These are phyloP conservation scores for Phyllotreta cruciferae DNA, from an alignment of 2,888 invertebrate genomes.

Conservation along the genomic window DNA sequence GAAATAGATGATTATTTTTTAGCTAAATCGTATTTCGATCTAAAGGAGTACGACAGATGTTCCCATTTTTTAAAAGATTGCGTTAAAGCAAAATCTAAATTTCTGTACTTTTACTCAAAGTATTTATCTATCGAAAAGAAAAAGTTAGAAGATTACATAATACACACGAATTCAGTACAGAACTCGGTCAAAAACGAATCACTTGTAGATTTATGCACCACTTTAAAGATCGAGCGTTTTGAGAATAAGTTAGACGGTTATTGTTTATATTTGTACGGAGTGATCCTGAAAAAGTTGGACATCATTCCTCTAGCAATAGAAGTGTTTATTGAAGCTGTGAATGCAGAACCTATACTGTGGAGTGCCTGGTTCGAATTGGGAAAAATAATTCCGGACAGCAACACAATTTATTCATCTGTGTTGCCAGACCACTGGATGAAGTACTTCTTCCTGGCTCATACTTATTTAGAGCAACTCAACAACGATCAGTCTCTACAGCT, in stretches of 20 bases:
- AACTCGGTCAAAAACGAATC: slow-evolving; percentile 64
- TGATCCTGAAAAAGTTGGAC: slow-evolving; percentile 87
- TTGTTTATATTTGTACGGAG: slow-evolving; percentile 86
- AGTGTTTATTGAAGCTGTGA: slow-evolving; percentile 79
- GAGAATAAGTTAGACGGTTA: slow-evolving; percentile 82
- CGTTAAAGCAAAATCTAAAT: slow-evolving; percentile 74
- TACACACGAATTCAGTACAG: slow-evolving; percentile 65
- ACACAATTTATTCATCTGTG: slow-evolving; percentile 70
- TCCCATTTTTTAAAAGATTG: slow-evolving; percentile 80
- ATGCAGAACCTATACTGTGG: slow-evolving; percentile 87
- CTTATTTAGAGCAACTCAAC: slow-evolving; percentile 87
- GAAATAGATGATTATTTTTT: slow-evolving; percentile 78
- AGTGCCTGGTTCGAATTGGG: slow-evolving; percentile 94
- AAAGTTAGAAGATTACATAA: slow-evolving; percentile 84
- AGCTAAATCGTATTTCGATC: slow-evolving; percentile 88
- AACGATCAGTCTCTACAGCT: slow-evolving; percentile 89
- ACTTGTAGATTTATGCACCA: slow-evolving; percentile 65
- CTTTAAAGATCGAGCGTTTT: slow-evolving; percentile 66
- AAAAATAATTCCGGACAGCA: slow-evolving; percentile 74
- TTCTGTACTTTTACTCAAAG: slow-evolving; percentile 84
- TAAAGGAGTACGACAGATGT: slow-evolving; percentile 88
- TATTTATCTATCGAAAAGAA: slow-evolving; percentile 93
- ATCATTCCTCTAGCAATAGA: slow-evolving; percentile 79
- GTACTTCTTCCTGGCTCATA: slow-evolving; percentile 89
- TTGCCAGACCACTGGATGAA: slow-evolving; percentile 94